Evolutionary conservation across 2,113 vertebrate species (phyloP).

Genomic region (Bettongia penicillata): DNA sequence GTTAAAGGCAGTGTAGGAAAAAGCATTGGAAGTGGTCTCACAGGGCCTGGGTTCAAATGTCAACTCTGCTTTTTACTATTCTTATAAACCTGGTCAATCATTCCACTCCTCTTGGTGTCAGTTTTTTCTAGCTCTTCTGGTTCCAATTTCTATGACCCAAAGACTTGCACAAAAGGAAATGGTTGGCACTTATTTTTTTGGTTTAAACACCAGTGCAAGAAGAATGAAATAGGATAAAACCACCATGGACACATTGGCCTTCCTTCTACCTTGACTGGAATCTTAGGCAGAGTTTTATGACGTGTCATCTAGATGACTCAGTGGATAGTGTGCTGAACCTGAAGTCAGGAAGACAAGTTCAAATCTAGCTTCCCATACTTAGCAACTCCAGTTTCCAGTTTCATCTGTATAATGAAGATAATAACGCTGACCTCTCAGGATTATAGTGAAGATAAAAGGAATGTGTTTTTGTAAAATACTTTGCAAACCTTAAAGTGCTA

Average conservation of each 20-base stretch:
- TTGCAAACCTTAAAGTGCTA: neutral
- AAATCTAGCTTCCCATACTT: neutral
- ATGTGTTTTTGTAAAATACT: neutral
- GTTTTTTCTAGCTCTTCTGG: neutral
- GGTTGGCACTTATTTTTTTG: neutral
- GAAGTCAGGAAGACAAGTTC: neutral
- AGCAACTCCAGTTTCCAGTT: neutral
- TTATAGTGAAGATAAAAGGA: neutral
- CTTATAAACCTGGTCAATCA: neutral
- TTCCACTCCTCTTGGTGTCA: neutral
- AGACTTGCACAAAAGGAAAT: neutral
- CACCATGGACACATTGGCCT: neutral
- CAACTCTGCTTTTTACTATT: neutral
- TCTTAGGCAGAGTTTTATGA: neutral
- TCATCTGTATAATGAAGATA: neutral
- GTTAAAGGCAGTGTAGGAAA: neutral
- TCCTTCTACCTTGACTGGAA: neutral
- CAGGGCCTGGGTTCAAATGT: neutral
- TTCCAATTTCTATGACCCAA: neutral
- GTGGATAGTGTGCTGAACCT: neutral
- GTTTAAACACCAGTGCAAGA: neutral
- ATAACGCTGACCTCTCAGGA: neutral
- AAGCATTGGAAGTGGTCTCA: no score
- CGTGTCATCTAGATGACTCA: neutral
- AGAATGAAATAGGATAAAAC: neutral